These are phyloP conservation scores for Synergus laeviventris DNA, from an alignment of 2,888 invertebrate species.

Conservation along the genomic window DNA sequence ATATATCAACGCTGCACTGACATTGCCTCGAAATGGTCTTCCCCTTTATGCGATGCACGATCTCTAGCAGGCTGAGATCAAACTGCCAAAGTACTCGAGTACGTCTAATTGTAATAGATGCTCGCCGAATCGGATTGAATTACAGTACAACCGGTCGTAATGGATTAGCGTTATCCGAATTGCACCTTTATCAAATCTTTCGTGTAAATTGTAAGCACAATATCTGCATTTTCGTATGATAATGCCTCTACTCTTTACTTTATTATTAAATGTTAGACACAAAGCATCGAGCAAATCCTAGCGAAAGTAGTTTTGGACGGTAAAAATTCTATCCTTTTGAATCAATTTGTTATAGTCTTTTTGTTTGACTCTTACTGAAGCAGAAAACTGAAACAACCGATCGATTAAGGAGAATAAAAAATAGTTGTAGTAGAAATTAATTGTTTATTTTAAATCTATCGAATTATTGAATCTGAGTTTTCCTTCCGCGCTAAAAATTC, in stretches of 20 bases:
- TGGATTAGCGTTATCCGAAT: conserved; percentile 55
- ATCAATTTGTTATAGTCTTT: too few relatives aligned
- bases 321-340: too few relatives aligned
- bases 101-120: conserved; percentile 44
- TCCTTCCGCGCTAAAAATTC: neutral
- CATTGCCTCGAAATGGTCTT: conserved; percentile 50
- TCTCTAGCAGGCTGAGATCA: conserved; percentile 1
- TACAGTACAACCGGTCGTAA: conserved; percentile 56
- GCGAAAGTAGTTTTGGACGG: too few relatives aligned
- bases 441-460: neutral
- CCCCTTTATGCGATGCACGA: conserved; percentile 54
- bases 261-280: neutral
- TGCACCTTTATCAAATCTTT: neutral
- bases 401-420: too few relatives aligned
- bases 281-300: neutral
- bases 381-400: too few relatives aligned
- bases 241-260: neutral
- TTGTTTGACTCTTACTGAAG: too few relatives aligned
- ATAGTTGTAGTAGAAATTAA: too few relatives aligned
- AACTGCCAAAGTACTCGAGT: conserved; percentile 4
- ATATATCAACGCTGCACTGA: conserved; percentile 41
- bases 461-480: neutral
- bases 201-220: neutral
- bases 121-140: conserved; percentile 55
- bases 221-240: neutral